phyloP scores from a whole-genome alignment of 2,888 invertebrate genomes.

The Lepidonotus clava region DNA sequence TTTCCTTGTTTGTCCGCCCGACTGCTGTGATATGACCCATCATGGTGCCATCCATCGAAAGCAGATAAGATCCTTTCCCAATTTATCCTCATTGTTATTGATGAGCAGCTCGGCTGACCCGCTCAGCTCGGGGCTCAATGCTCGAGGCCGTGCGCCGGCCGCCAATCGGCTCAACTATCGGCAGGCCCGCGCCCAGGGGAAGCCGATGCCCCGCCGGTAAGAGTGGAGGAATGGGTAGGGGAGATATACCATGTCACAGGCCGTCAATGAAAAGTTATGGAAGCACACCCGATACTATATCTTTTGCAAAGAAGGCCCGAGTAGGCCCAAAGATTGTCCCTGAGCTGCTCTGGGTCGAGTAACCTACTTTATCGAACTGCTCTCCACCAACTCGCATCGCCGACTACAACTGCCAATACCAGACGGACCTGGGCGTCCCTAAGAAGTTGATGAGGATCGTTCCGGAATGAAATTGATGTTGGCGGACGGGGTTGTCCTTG shows the following conservation, averaged over 20 bases:
- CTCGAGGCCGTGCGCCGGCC: not conserved
- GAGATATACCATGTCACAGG: not conserved
- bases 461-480: too few species aligned
- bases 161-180: not conserved
- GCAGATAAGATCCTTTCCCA: not conserved
- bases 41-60: slow-evolving; percentile 8
- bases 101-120: slow-evolving; percentile 1
- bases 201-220: not conserved
- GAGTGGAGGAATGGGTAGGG: too few species aligned
- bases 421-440: too few species aligned
- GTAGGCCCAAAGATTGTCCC: too few species aligned
- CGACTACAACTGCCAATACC: too few species aligned
- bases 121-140: not conserved
- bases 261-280: not conserved
- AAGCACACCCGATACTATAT: too few species aligned
- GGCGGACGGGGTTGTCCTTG: too few species aligned
- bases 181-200: not conserved
- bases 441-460: too few species aligned
- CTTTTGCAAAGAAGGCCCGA: too few species aligned
- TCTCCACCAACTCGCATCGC: too few species aligned
- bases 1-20: not conserved
- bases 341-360: too few species aligned
- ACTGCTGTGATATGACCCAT: not conserved
- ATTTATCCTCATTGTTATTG: slow-evolving; percentile 10
- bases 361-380: too few species aligned